Conservation (phyloP, 2,113 vertebrate species). For the Camarhynchus parvulus region DNA sequence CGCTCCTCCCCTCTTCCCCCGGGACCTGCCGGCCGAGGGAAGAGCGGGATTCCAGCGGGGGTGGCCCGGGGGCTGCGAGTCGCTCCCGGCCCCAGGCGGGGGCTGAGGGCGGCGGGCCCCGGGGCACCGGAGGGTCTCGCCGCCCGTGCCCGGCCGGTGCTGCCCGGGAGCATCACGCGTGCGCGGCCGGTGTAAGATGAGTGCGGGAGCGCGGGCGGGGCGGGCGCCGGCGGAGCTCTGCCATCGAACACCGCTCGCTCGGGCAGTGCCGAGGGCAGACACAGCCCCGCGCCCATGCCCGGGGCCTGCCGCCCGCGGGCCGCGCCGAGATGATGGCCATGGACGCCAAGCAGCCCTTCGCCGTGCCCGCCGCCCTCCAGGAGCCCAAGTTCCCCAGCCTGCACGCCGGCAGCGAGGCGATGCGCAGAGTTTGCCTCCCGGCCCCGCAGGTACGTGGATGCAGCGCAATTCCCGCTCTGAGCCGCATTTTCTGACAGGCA, state of each 20-base stretch:
- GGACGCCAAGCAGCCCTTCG: slow-evolving; percentile 94
- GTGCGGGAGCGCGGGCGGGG: slow-evolving; percentile 70
- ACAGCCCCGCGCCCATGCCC: slow-evolving; percentile 78
- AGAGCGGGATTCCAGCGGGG: background rate
- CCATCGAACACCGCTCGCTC: slow-evolving; percentile 80
- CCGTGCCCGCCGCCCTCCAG: slow-evolving; percentile 89
- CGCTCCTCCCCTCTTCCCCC: too few species aligned
- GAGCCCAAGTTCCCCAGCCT: slow-evolving; percentile 90
- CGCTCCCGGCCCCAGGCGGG: background rate
- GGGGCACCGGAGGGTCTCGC: background rate
- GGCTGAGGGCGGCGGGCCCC: background rate
- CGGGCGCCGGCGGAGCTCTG: slow-evolving; percentile 77
- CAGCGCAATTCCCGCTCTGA: slow-evolving; percentile 73
- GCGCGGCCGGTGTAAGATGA: slow-evolving; percentile 84
- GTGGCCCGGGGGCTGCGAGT: too few species aligned
- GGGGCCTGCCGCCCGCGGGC: slow-evolving; percentile 80
- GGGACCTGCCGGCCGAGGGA: background rate
- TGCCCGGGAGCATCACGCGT: slow-evolving; percentile 44
- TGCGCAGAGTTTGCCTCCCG: slow-evolving; percentile 93
- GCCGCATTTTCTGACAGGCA: slow-evolving; percentile 80
- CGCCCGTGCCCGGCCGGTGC: background rate
- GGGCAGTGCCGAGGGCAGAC: slow-evolving; percentile 77
- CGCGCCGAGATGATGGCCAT: slow-evolving; percentile 89
- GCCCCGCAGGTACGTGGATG: slow-evolving; percentile 92
- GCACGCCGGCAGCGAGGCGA: slow-evolving; percentile 88